Percentiles rank a stretch among this genome's conserved stretches.
phyloP scores from a whole-genome alignment of 2,113 vertebrate genomes.

The Tricholaema leucomelas region DNA sequence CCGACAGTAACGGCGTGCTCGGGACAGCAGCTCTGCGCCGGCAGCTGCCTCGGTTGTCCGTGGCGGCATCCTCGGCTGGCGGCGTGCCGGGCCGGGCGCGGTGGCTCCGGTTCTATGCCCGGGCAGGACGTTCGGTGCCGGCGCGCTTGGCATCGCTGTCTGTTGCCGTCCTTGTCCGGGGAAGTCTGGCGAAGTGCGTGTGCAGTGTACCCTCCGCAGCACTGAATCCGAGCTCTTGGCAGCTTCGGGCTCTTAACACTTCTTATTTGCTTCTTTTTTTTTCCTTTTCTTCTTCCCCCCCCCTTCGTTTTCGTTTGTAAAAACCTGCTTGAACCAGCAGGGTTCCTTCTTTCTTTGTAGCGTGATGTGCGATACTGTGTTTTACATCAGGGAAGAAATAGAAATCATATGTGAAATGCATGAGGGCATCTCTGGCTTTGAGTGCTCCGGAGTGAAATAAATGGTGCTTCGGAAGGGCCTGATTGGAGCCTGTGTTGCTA shows the following conservation, averaged over 20 bases:
- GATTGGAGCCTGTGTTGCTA: not conserved
- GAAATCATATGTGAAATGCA: constrained; percentile 64
- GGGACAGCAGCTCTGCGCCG: not conserved
- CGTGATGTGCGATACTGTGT: constrained; percentile 53
- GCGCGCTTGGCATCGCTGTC: constrained; percentile 39
- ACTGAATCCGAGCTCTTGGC: constrained; percentile 49
- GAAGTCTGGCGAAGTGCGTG: not conserved
- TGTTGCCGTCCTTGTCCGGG: constrained; percentile 65
- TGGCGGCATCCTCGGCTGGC: not conserved
- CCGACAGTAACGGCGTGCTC: not conserved
- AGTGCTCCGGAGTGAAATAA: not conserved
- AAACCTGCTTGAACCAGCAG: constrained; percentile 59
- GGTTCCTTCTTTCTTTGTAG: constrained; percentile 64
- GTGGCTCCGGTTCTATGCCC: not conserved
- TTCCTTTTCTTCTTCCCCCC: rapidly evolving
- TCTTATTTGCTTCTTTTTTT: not conserved
- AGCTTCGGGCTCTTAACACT: constrained; percentile 43
- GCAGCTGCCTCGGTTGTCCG: not conserved
- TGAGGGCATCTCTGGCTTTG: not conserved
- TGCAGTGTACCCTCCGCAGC: constrained; percentile 43
- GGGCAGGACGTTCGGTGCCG: not conserved
- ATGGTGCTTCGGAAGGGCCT: not conserved
- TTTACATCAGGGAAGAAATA: constrained; percentile 66
- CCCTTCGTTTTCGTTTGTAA: not conserved
- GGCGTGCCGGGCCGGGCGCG: not conserved